Percentiles rank a stretch among this genome's conserved stretches.
These are phyloP conservation scores for Addax nasomaculatus DNA, from an alignment of 2,113 vertebrate genomes.

Conservation along the genomic window DNA sequence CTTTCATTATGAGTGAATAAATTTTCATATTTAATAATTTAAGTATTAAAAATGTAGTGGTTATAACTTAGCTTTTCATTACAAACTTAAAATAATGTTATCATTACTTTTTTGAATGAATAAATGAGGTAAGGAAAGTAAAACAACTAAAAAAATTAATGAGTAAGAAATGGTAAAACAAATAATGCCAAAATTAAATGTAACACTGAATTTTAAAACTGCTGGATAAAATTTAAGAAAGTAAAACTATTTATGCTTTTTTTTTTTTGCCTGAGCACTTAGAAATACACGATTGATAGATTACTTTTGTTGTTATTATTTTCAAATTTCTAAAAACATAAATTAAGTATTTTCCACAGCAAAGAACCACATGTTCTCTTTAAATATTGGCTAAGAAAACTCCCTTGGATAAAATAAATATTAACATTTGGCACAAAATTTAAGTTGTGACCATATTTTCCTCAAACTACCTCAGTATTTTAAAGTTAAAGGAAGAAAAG, in stretches of 20 bases:
- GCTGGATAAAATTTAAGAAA: background rate
- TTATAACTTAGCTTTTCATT: background rate
- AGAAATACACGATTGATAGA: background rate
- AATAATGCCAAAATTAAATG: background rate
- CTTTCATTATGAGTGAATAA: background rate
- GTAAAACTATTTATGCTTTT: background rate
- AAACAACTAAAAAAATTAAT: background rate
- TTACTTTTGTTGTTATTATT: slow-evolving; percentile 58
- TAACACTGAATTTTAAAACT: background rate
- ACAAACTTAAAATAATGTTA: background rate
- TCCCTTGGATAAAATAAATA: slow-evolving; percentile 55
- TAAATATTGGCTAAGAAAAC: slow-evolving; percentile 22
- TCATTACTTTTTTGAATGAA: background rate
- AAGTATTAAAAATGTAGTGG: background rate
- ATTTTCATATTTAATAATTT: slow-evolving; percentile 1
- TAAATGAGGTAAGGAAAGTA: background rate
- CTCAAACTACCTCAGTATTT: background rate
- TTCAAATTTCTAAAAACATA: slow-evolving; percentile 47
- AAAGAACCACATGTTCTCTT: slow-evolving; percentile 47
- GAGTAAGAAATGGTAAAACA: slow-evolving; percentile 4
- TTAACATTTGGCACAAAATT: slow-evolving; percentile 40
- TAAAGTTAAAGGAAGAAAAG: background rate
- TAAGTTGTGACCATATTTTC: slow-evolving; percentile 28
- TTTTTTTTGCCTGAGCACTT: background rate
- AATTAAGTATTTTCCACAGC: slow-evolving; percentile 54